These are phyloP conservation scores for Polydrusus pterygomalis DNA, from an alignment of 2,888 invertebrate genomes.

Conservation along the genomic window DNA sequence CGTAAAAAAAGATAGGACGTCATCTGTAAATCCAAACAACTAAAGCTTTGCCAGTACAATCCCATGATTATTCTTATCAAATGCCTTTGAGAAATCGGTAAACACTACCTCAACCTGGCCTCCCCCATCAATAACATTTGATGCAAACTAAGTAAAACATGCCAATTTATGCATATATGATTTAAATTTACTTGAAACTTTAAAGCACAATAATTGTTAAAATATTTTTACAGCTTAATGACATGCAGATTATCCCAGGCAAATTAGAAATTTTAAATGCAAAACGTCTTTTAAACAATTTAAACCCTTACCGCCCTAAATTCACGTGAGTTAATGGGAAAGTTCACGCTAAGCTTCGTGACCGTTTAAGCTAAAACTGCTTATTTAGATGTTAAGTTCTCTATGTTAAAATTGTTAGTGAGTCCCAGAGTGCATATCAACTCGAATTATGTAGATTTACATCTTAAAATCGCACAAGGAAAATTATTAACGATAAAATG, in stretches of 20 bases:
- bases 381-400: constrained; percentile 38
- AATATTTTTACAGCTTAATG: neutral
- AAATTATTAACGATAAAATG: neutral
- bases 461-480: neutral
- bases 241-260: neutral
- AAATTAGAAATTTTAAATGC: constrained; percentile 7
- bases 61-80: too few relatives aligned
- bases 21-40: too few relatives aligned
- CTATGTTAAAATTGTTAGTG: constrained; percentile 15
- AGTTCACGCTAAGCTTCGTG: constrained; percentile 47
- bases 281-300: neutral
- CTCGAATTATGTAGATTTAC: constrained; percentile 1
- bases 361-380: constrained; percentile 32
- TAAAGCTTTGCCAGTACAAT: too few relatives aligned
- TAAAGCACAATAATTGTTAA: neutral
- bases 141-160: too few relatives aligned
- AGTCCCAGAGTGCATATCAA: neutral
- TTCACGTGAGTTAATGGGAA: constrained; percentile 41
- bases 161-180: too few relatives aligned
- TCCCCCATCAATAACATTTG: too few relatives aligned
- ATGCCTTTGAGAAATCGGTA: too few relatives aligned
- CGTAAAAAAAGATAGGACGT: too few relatives aligned
- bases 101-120: too few relatives aligned
- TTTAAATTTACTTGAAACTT: too few relatives aligned
- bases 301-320: constrained; percentile 14